phyloP scores from a whole-genome alignment of 2,888 invertebrate genomes.

The Iphiclides podalirius region DNA sequence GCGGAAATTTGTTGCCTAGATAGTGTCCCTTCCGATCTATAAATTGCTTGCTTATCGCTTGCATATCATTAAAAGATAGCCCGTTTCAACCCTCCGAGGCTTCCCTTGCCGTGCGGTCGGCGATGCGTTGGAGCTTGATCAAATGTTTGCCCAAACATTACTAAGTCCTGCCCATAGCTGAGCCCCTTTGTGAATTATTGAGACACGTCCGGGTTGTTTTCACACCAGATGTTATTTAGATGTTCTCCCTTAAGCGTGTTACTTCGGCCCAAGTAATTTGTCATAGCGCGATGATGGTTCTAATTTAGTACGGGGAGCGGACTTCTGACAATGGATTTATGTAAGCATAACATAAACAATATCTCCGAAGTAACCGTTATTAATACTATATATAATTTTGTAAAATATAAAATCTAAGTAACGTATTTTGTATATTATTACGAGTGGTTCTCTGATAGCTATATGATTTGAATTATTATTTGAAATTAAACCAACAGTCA shows the following conservation, averaged over 20 bases:
- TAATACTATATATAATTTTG: too few species aligned
- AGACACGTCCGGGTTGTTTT: conserved; percentile 38
- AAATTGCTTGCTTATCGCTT: conserved; percentile 23
- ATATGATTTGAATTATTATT: too few species aligned
- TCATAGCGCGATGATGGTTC: conserved; percentile 62
- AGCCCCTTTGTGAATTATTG: conserved; percentile 45
- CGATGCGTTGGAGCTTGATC: conserved; percentile 40
- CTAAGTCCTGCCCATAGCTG: conserved; percentile 30
- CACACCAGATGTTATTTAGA: conserved; percentile 28
- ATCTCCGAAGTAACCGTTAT: background rate
- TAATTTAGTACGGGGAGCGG: conserved; percentile 52
- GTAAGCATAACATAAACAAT: conserved; percentile 4
- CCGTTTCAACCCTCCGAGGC: conserved; percentile 4
- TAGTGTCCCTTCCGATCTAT: conserved; percentile 20
- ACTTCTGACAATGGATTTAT: conserved; percentile 32
- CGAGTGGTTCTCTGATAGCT: too few species aligned
- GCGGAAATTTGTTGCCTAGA: conserved; percentile 17
- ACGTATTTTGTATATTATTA: too few species aligned
- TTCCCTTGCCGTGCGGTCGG: background rate
- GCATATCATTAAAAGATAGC: conserved; percentile 19
- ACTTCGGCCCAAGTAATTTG: conserved; percentile 59
- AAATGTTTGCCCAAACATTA: conserved; percentile 55
- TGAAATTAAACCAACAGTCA: too few species aligned
- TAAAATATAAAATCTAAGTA: too few species aligned
- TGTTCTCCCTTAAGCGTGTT: conserved; percentile 44